phyloP scores from a whole-genome alignment of 2,113 vertebrate species.

The Forbesichthys agassizii region DNA sequence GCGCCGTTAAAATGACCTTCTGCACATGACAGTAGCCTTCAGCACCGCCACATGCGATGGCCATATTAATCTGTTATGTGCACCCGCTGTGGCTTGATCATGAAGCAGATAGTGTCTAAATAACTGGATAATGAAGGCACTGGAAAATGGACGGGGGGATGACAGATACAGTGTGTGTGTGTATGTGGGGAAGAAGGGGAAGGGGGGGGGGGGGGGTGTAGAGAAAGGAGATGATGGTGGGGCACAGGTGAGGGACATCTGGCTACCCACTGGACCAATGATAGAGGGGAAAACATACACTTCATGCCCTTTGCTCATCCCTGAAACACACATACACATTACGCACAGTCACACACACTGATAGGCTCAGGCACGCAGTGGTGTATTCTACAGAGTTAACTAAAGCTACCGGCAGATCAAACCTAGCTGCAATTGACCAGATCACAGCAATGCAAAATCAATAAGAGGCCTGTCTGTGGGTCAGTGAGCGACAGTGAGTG shows the following conservation, averaged over 20 bases:
- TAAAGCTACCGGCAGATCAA: constrained; percentile 47
- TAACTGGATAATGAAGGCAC: constrained; percentile 33
- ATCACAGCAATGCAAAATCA: too few species aligned
- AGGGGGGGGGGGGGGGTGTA: neutral
- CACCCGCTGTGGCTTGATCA: constrained; percentile 47
- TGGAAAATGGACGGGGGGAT: constrained; percentile 24
- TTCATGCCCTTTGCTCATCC: neutral
- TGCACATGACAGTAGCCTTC: constrained; percentile 63
- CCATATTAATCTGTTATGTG: constrained; percentile 38
- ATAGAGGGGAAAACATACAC: neutral
- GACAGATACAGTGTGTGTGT: neutral
- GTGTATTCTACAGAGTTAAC: constrained; percentile 45
- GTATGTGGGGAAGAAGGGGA: neutral
- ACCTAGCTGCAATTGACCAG: constrained; percentile 30
- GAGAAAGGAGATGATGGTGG: neutral
- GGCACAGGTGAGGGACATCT: constrained; percentile 6
- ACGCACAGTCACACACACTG: constrained; percentile 12
- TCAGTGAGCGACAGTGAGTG: constrained; percentile 31
- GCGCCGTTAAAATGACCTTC: constrained; percentile 51
- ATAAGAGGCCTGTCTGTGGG: too few species aligned
- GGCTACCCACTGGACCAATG: neutral
- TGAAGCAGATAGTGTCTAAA: constrained; percentile 35
- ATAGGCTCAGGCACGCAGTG: constrained; percentile 44
- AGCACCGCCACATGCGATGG: constrained; percentile 59
- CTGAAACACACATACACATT: neutral